Evolutionary conservation across 2,888 invertebrate species (phyloP).

Genomic region (Dioctria linearis): DNA sequence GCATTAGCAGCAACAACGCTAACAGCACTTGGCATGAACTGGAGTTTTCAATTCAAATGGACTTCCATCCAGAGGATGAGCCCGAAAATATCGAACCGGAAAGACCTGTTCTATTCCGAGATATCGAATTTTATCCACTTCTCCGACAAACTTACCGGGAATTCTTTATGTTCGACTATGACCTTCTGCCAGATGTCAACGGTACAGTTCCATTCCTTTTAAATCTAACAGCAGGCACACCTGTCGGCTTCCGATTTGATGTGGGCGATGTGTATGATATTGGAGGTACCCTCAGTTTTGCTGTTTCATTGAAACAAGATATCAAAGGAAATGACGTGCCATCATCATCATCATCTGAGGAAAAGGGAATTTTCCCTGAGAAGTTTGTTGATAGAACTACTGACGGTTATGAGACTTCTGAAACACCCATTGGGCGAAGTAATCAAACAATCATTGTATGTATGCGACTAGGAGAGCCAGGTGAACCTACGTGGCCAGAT

Average conservation of each 20-base stretch:
- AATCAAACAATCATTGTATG: conserved; percentile 76
- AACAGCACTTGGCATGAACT: conserved; percentile 59
- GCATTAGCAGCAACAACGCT: conserved; percentile 25
- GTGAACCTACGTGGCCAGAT: conserved; percentile 77
- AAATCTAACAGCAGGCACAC: conserved; percentile 78
- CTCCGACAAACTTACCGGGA: conserved; percentile 78
- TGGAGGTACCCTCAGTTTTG: conserved; percentile 84
- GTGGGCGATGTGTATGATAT: conserved; percentile 82
- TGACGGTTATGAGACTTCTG: conserved; percentile 52
- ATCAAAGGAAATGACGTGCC: conserved; percentile 60
- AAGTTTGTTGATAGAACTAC: conserved; percentile 63
- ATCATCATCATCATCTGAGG: conserved; percentile 9
- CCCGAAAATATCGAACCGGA: conserved; percentile 59
- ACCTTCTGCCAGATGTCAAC: conserved; percentile 77
- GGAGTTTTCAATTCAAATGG: conserved; percentile 64
- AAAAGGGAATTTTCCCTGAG: conserved; percentile 65
- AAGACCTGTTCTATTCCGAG: conserved; percentile 63
- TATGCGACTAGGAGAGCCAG: conserved; percentile 74
- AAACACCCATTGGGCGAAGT: conserved; percentile 60
- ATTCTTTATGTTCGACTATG: conserved; percentile 84
- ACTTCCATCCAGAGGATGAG: conserved; percentile 62
- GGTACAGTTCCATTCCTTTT: conserved; percentile 78
- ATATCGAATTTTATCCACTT: conserved; percentile 68
- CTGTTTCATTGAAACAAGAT: conserved; percentile 79
- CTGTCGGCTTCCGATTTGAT: conserved; percentile 79